These are phyloP conservation scores for Rhaphigaster nebulosa DNA, from an alignment of 2,888 invertebrate genomes.

Conservation along the genomic window DNA sequence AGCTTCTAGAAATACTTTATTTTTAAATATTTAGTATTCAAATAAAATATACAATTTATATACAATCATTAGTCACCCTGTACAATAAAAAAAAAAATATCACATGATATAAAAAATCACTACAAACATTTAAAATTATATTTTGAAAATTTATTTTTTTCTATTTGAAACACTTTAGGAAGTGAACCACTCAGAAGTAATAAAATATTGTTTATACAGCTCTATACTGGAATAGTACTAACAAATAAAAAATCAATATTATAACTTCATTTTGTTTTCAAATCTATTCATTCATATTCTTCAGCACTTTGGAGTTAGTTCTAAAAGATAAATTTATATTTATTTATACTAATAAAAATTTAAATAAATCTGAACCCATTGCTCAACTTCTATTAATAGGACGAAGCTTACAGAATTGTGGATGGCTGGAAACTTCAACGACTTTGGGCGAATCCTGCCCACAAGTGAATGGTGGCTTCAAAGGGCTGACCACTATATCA, in stretches of 20 bases:
- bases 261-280: not conserved
- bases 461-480: not conserved
- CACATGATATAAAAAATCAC: not conserved
- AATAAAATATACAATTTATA: not conserved
- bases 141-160: not conserved
- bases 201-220: not conserved
- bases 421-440: no score
- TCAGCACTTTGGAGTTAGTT: not conserved
- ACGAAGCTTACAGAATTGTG: no score
- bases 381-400: not conserved
- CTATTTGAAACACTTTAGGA: not conserved
- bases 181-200: not conserved
- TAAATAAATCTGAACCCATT: no score
- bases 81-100: not conserved
- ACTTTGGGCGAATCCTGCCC: no score
- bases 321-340: not conserved
- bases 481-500: not conserved
- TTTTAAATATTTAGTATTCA: not conserved
- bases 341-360: no score
- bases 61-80: constrained; percentile 39
- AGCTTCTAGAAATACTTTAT: not conserved
- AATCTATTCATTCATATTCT: not conserved
- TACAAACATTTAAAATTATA: not conserved
- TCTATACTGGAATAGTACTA: not conserved
- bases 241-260: not conserved